Conservation (phyloP, 2,797 vertebrate species). For the Rhinatrema bivittatum region DNA sequence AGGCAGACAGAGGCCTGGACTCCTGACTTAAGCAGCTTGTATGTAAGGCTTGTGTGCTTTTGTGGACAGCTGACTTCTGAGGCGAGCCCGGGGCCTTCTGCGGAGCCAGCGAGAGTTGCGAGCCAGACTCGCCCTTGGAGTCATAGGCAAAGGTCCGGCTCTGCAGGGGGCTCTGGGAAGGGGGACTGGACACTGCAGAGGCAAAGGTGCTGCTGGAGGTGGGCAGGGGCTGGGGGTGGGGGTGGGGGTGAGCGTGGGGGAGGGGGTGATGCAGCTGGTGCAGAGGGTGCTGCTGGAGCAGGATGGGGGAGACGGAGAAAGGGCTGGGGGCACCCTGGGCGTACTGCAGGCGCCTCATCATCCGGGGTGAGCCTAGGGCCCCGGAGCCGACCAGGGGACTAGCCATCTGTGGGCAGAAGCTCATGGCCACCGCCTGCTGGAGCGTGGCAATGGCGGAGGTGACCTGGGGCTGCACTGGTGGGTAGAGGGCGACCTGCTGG, state of each 20-base stretch:
- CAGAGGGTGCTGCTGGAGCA: conserved; percentile 54
- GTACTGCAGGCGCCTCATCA: conserved; percentile 75
- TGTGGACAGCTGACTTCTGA: conserved; percentile 68
- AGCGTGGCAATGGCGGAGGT: conserved; percentile 87
- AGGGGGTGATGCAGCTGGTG: conserved; percentile 43
- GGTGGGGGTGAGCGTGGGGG: conserved; percentile 33
- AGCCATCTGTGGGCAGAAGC: conserved; percentile 84
- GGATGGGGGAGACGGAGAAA: conserved; percentile 65
- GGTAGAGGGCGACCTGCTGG: conserved; percentile 63
- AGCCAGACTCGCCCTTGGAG: conserved; percentile 64
- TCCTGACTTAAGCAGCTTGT: conserved; percentile 73
- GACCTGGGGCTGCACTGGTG: conserved; percentile 62
- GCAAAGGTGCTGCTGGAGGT: conserved; percentile 52
- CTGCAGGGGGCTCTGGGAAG: conserved; percentile 62
- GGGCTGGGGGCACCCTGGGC: conserved; percentile 65
- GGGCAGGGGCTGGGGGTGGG: conserved; percentile 12
- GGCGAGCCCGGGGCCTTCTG: conserved; percentile 68
- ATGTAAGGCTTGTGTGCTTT: conserved; percentile 73
- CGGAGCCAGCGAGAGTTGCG: conserved; percentile 79
- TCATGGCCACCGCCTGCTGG: conserved; percentile 95
- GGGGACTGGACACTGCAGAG: conserved; percentile 66
- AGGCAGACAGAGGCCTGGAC: conserved; percentile 74
- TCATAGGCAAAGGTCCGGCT: conserved; percentile 59
- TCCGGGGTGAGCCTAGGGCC: conserved; percentile 75
- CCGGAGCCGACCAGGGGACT: conserved; percentile 67